Percentiles rank a stretch among this genome's conserved stretches.
phyloP scores from a whole-genome alignment of 2,113 vertebrate species.

The Hypanus sabinus region DNA sequence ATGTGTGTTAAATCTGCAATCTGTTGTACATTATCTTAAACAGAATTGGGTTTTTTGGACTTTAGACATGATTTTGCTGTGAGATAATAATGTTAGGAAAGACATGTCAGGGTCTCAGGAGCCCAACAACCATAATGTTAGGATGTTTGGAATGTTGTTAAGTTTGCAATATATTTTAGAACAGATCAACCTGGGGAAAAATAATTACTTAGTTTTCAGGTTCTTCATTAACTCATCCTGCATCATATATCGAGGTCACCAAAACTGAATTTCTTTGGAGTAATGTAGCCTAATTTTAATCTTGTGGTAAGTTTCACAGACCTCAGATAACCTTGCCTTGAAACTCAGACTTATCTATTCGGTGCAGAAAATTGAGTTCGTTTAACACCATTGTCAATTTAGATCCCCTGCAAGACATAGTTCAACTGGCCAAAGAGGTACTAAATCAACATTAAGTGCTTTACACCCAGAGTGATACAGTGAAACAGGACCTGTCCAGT shows the following conservation, averaged over 20 bases:
- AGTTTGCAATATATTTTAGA: not conserved
- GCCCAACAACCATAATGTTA: not conserved
- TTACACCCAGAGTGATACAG: no score
- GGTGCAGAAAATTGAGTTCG: no score
- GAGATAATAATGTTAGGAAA: not conserved
- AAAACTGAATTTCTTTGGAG: not conserved
- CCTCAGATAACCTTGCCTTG: not conserved
- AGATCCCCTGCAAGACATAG: no score
- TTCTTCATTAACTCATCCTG: not conserved
- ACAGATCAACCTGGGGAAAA: not conserved
- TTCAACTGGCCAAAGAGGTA: no score
- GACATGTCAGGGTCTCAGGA: not conserved
- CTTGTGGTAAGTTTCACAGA: not conserved
- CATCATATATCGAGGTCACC: not conserved
- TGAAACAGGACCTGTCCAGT: no score
- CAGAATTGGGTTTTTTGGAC: not conserved
- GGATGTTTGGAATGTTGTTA: no score
- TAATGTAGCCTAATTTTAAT: not conserved
- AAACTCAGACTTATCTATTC: no score
- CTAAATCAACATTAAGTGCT: no score
- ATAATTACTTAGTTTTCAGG: not conserved
- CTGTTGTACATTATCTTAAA: not conserved
- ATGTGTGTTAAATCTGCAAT: not conserved
- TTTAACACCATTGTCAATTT: no score
- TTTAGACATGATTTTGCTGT: not conserved